Base-by-base conservation (phyloP, 2,113 vertebrate genomes). In the Periophthalmus modestus region DNA sequence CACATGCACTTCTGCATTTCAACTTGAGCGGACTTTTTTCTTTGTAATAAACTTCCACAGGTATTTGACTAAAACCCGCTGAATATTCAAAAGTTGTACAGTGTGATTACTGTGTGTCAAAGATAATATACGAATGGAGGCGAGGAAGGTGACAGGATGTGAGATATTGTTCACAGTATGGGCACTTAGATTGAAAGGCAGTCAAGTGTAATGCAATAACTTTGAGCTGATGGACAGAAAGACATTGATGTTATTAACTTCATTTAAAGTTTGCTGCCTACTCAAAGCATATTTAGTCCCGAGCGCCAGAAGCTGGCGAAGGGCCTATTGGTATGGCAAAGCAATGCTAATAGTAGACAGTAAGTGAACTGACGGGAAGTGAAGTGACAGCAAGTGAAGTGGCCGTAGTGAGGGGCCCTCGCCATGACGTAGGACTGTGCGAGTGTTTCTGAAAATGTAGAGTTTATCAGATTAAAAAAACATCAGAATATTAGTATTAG, bases 171-270 rank as follows among this genome's bases (percentile, higher is more conserved):
- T 59, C 57, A 59, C 57, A 59, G 4, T 39, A 11, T 66, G 63
- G 61, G 71, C 50, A n/a, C 28, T 65, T 68, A 59, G 21, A 65
- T 58, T 63, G 50, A 63, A 21, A 66, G 52, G 34, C 69, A 69
- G 24, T 39, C 18, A 50, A 73, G 33, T 18, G 23, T 71, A 65
- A 71, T 24, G 67, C 57, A 50, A 34, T 43, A 36, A 15, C 59
- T 66, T 19, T 59, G 48, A 52, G 5, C 23, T 47, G 63, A 70
- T 71, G 71, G 14, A 50, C n/a, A 3, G 12, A 58, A 58, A 58
- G 21, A 59, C 21, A 59, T 19, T n/a, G 52, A n/a, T 54, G 52
- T n/a, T 16, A 48, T 48, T 48, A 48, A 15, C 47, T 15, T 48
- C 47, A 48, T 48, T 54, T 19, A 19, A 52, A 52, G 50, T 52